Evolutionary conservation across 2,113 vertebrate genomes (phyloP), one percentile per base, ranked within the genome.

Genomic region (Calyptommatus sinebrachiatus): DNA sequence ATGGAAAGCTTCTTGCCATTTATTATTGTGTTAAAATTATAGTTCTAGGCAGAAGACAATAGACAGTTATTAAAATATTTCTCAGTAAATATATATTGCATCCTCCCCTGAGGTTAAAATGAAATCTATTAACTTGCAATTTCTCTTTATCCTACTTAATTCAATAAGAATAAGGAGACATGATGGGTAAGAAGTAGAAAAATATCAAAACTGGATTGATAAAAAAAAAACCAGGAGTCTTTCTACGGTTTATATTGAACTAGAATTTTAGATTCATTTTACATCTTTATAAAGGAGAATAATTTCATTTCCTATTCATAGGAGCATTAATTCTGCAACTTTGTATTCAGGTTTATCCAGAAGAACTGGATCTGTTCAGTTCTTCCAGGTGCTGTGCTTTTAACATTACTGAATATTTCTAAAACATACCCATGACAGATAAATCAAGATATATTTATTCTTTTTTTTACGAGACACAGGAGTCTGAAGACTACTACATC

Each of bases 321-420:
- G 12, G 86, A 84, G 79, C 62, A 79, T 28, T 78, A 20, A 7
- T 67, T 79, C 24, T 78, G 63, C 28, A 14, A 41, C 60, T 78
- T 53, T 1, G 0, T 16, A 60, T 89, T 82, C 83, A 78, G 69
- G 84, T 84, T 86, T 72, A 84, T 73, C 50, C 60, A 77, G 12
- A 61, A 65, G 50, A 77, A 18, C 3, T 84, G 57, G 5, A 28
- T 75, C 79, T 72, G 71, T 82, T 69, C 69, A 60, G n/a, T 84
- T 86, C 70, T 86, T 62, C 63, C 48, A 68, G 2, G 45, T 28
- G 35, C 28, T 53, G 76, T 73, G 26, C 66, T 71, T 72, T 87
- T 72, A 60, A 77, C 31, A 81, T 87, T 72, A 85, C 7, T 74
- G 53, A 85, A 50, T 72, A 90, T 87, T 89, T 66, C 31, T 35